These are phyloP conservation scores for Xerus rutilus DNA, from an alignment of 2,797 vertebrate genomes.

Conservation along the genomic window DNA sequence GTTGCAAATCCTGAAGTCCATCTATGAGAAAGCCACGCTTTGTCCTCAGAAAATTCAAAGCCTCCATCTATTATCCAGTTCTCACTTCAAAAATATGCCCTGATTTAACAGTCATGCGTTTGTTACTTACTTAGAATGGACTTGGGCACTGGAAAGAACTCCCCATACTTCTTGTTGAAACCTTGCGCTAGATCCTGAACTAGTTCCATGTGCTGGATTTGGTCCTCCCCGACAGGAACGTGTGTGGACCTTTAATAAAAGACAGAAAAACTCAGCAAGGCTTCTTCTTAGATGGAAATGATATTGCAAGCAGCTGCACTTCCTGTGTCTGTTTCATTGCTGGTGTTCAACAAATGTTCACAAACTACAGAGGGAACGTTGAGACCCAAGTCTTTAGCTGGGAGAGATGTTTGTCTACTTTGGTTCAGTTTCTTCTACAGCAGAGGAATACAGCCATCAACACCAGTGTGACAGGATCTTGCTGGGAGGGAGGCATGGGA, in stretches of 20 bases:
- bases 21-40: neutral
- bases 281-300: conserved; percentile 73
- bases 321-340: conserved; percentile 59
- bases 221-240: conserved; percentile 97
- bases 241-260: conserved; percentile 94
- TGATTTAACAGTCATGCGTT: conserved; percentile 13
- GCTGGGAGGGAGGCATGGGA: neutral
- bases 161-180: conserved; percentile 95
- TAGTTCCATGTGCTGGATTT: conserved; percentile 97
- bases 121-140: conserved; percentile 93
- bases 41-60: neutral
- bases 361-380: neutral
- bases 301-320: conserved; percentile 73
- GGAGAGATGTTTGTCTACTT: conserved; percentile 45
- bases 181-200: conserved; percentile 94
- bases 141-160: conserved; percentile 93
- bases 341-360: conserved; percentile 64
- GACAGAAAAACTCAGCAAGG: conserved; percentile 83
- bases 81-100: neutral
- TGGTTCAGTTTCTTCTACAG: conserved; percentile 54
- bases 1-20: conserved; percentile 4
- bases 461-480: conserved; percentile 3
- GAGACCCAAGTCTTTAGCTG: conserved; percentile 20
- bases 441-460: conserved; percentile 65
- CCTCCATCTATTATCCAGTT: neutral